Conservation (phyloP, 2,113 vertebrate genomes). For the Halichoeres trimaculatus region DNA sequence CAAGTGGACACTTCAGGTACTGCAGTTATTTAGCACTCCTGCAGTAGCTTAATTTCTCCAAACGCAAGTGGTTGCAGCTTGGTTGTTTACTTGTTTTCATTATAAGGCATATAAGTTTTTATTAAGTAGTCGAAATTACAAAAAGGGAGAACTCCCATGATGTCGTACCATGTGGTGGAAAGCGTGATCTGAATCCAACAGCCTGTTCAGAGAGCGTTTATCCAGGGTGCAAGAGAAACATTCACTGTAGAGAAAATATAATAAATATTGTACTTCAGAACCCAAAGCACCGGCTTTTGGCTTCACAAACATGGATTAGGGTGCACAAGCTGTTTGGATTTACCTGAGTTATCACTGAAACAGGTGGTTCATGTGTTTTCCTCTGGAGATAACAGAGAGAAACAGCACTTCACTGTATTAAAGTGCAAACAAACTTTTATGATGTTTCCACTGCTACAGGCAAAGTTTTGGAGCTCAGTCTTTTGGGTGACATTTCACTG, state of each 20-base stretch:
- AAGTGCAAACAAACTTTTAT: not conserved
- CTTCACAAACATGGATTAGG: conserved; percentile 6
- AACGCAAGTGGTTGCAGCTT: no score
- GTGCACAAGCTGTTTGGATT: not conserved
- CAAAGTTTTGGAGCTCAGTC: not conserved
- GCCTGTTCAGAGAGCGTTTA: not conserved
- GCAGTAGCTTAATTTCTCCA: no score
- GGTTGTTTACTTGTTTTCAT: no score
- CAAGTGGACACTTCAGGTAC: no score
- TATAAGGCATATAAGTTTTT: no score
- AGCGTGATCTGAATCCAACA: not conserved
- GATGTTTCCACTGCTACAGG: not conserved
- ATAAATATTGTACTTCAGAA: conserved; percentile 8
- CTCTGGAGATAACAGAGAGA: not conserved
- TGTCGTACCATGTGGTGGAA: no score
- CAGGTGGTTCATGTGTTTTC: not conserved
- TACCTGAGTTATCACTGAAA: not conserved
- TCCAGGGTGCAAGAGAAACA: not conserved
- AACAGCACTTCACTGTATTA: not conserved
- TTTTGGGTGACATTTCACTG: not conserved
- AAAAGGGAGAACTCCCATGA: no score
- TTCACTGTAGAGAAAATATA: not conserved
- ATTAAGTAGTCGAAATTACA: no score
- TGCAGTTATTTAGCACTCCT: no score
- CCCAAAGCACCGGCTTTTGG: not conserved